phyloP scores from a whole-genome alignment of 1,140 invertebrate genomes.

The Choristoneura fumiferana region DNA sequence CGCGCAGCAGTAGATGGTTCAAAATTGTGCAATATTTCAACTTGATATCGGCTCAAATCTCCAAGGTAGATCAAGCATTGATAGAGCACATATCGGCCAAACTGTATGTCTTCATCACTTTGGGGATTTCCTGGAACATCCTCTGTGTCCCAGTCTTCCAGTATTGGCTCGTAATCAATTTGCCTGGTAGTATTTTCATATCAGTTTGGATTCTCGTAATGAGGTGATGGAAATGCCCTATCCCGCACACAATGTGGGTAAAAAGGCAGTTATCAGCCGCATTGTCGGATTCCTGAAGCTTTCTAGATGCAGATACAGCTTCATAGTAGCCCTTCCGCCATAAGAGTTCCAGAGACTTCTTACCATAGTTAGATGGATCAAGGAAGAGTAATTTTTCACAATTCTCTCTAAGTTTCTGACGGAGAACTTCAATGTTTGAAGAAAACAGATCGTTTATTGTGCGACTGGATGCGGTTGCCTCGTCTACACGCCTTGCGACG shows the following conservation, averaged over 20 bases:
- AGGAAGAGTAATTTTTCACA: constrained; percentile 74
- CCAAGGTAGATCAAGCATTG: constrained; percentile 90
- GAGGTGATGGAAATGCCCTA: constrained; percentile 88
- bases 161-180: constrained; percentile 80
- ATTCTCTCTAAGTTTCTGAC: constrained; percentile 72
- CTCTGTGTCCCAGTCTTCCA: constrained; percentile 68
- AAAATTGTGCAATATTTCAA: constrained; percentile 84
- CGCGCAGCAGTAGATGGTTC: constrained; percentile 83
- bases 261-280: constrained; percentile 79
- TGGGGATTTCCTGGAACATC: constrained; percentile 27
- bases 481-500: constrained; percentile 77
- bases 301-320: constrained; percentile 89
- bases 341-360: constrained; percentile 92
- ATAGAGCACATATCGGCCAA: constrained; percentile 82
- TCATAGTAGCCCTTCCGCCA: constrained; percentile 97
- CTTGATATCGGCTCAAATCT: constrained; percentile 90
- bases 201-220: constrained; percentile 88
- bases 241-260: constrained; percentile 75
- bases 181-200: constrained; percentile 83
- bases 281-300: constrained; percentile 83
- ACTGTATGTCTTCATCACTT: constrained; percentile 54
- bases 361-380: constrained; percentile 80
- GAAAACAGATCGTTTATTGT: constrained; percentile 75
- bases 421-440: constrained; percentile 73
- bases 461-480: constrained; percentile 70